Percentiles rank a stretch among this genome's conserved stretches.
Conservation (phyloP, 2,113 vertebrate species). For the Heterochromis multidens region DNA sequence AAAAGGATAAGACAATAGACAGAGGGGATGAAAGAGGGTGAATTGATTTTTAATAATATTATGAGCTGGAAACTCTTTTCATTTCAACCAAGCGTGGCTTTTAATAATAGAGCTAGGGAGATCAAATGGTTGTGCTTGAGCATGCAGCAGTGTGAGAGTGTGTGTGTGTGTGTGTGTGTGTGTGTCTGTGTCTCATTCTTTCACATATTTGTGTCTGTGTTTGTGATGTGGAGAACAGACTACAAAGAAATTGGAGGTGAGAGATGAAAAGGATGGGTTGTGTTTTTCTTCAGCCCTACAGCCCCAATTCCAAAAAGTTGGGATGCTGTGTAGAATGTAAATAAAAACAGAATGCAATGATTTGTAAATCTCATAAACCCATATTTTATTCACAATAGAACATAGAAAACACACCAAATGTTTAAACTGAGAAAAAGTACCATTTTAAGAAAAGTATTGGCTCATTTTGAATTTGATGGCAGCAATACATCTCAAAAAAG, state of each 20-base stretch:
- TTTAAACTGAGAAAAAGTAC: neutral
- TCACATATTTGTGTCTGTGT: neutral
- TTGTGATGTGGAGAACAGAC: neutral
- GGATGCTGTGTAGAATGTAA: neutral
- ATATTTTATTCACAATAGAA: neutral
- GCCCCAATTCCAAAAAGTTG: neutral
- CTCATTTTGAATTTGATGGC: no score
- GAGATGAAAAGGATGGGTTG: neutral
- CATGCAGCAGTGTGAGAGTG: neutral
- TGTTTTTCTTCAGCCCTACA: neutral
- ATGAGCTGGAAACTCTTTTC: constrained; percentile 35
- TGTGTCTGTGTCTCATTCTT: neutral
- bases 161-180: neutral
- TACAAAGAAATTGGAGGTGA: neutral
- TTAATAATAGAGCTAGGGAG: constrained; percentile 24
- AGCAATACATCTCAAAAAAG: no score
- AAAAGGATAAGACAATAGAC: constrained; percentile 11
- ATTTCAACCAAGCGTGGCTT: constrained; percentile 28
- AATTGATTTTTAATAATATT: constrained; percentile 49
- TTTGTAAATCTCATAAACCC: neutral
- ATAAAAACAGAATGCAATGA: neutral
- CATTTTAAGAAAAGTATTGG: no score
- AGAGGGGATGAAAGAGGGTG: constrained; percentile 24
- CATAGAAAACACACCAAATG: neutral
- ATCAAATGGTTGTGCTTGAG: constrained; percentile 6